Conservation (phyloP, 2,113 vertebrate species). For the Sisor rabdophorus region DNA sequence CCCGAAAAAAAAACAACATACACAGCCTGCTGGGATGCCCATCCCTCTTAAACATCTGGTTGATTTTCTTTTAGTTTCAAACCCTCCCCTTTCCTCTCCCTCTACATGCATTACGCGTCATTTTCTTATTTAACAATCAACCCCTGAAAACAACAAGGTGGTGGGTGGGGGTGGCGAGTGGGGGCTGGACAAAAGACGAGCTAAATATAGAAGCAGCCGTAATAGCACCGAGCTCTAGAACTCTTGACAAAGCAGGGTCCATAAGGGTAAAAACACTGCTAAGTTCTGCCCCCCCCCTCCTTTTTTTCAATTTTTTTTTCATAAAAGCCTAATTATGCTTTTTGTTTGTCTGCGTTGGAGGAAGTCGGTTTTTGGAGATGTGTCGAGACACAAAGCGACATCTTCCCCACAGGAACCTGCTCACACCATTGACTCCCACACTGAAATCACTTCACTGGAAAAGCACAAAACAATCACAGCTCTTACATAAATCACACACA, state of each 20-base stretch:
- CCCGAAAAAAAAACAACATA: slow-evolving; percentile 22
- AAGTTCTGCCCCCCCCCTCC: slow-evolving; percentile 58
- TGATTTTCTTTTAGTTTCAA: slow-evolving; percentile 60
- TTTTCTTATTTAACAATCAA: slow-evolving; percentile 79
- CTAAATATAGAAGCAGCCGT: slow-evolving; percentile 76
- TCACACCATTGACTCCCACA: slow-evolving; percentile 29
- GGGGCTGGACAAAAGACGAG: slow-evolving; percentile 70
- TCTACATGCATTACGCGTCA: slow-evolving; percentile 67
- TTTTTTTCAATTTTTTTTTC: slow-evolving; percentile 56
- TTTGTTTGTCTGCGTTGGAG: slow-evolving; percentile 21
- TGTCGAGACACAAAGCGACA: slow-evolving; percentile 17
- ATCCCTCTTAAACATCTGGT: slow-evolving; percentile 48
- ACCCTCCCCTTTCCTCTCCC: slow-evolving; percentile 48
- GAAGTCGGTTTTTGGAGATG: neutral
- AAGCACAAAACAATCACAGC: neutral
- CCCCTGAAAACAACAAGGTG: slow-evolving; percentile 74
- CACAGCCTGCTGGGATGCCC: slow-evolving; percentile 52
- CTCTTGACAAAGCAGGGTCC: slow-evolving; percentile 13
- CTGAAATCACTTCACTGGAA: slow-evolving; percentile 1
- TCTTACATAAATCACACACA: slow-evolving; percentile 5
- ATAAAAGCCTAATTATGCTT: slow-evolving; percentile 17
- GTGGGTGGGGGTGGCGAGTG: too few relatives aligned
- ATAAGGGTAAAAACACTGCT: slow-evolving; percentile 43
- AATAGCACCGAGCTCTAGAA: slow-evolving; percentile 56
- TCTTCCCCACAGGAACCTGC: slow-evolving; percentile 5